These are phyloP conservation scores for Ctenosaura bakeri DNA, from an alignment of 2,797 vertebrate species.

Conservation along the genomic window DNA sequence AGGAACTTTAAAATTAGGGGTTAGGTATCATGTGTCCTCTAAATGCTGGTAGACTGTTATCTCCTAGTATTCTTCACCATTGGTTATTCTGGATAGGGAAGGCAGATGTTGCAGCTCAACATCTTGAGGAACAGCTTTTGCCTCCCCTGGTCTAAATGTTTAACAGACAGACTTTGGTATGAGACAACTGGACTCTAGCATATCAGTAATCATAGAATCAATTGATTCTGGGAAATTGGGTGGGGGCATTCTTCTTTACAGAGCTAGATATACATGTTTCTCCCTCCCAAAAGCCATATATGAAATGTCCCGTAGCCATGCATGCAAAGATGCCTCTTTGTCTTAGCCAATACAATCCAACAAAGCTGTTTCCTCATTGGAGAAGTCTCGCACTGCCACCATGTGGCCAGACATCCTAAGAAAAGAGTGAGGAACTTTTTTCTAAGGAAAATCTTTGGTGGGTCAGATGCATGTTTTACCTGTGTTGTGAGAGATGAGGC, in stretches of 20 bases:
- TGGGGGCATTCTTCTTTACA: neutral
- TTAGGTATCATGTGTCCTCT: too few species aligned
- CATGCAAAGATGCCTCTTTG: neutral
- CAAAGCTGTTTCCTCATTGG: neutral
- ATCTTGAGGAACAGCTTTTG: too few species aligned
- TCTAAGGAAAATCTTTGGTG: neutral
- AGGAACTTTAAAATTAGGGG: neutral
- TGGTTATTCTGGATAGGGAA: too few species aligned
- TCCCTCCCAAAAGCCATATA: neutral
- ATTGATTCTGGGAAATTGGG: neutral
- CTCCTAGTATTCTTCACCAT: too few species aligned
- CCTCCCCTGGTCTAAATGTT: neutral
- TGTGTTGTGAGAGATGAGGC: neutral
- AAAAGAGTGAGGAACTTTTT: neutral
- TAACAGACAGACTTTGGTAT: neutral
- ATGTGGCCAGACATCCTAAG: constrained; percentile 4
- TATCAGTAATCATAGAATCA: neutral
- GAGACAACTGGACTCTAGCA: neutral
- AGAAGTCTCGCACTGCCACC: constrained; percentile 36
- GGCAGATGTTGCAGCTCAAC: too few species aligned
- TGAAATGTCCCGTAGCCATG: too few species aligned
- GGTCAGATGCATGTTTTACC: neutral
- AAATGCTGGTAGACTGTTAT: too few species aligned
- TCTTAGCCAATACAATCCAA: neutral
- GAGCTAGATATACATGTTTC: too few species aligned